These are phyloP conservation scores for Amphipoea oculea DNA, from an alignment of 2,888 invertebrate species.

Conservation along the genomic window DNA sequence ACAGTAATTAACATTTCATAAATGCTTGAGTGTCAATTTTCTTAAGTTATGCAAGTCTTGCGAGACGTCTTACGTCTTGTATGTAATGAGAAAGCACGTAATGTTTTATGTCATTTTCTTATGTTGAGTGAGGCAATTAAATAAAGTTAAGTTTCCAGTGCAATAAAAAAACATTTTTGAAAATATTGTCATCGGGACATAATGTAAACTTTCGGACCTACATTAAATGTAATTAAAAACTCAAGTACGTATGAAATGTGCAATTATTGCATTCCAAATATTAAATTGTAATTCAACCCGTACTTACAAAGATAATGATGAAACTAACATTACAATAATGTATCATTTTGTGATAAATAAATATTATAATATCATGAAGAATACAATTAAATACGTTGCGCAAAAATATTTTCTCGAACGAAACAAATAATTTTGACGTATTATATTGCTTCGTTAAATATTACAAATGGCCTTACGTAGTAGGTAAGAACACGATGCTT, in stretches of 20 bases:
- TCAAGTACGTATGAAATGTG: neutral
- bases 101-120: slow-evolving; percentile 26
- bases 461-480: slow-evolving; percentile 65
- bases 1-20: slow-evolving; percentile 67
- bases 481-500: slow-evolving; percentile 72
- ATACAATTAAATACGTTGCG: slow-evolving; percentile 1
- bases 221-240: neutral
- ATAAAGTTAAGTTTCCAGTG: neutral
- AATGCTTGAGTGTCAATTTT: slow-evolving; percentile 47
- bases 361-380: neutral
- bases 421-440: slow-evolving; percentile 14
- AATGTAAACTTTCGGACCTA: neutral
- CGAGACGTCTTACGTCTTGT: slow-evolving; percentile 27
- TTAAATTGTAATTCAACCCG: neutral
- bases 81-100: slow-evolving; percentile 25
- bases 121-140: neutral
- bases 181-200: neutral
- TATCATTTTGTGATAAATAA: neutral
- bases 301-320: neutral
- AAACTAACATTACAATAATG: neutral
- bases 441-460: slow-evolving; percentile 54
- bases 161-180: neutral
- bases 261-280: neutral
- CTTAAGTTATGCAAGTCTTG: slow-evolving; percentile 57
- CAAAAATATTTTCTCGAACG: slow-evolving; percentile 5